Evolutionary conservation across 2,888 invertebrate species (phyloP), one percentile per base, ranked within the genome.

Genomic region (Ectemnius lituratus): DNA sequence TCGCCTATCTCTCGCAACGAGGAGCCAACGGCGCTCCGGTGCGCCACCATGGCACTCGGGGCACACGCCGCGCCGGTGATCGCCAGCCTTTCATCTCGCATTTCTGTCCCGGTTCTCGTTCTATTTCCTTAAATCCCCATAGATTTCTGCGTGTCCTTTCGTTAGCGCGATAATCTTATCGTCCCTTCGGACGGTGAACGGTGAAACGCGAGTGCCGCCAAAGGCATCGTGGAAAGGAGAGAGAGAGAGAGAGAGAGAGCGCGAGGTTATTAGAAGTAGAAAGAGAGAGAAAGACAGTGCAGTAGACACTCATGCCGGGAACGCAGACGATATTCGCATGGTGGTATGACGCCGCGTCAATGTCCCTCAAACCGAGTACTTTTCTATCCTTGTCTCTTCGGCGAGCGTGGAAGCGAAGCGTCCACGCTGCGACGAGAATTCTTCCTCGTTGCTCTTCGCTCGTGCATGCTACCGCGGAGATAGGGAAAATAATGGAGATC

Each of bases 21-120:
- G 60, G 71, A 63, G 47, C 64, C 49, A 60, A 52, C 52, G n/a
- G 52, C 16, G 52, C 63, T 65, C 70, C 62, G 73, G 80, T 80
- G 81, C 83, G 83, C 82, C 82, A 76, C 80, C 81, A 78, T 78
- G 78, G 72, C 76, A 71, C 52, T 37, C 37, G 37, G 37, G 11
- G 16, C 62, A 78, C 76, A 76, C 72, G 76, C 81, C 79, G 82
- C 80, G 75, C 70, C 78, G 80, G 73, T 61, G 79, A 70, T 69
- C 64, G 37, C 59, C 37, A 56, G 47, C 57, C 57, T 45, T 37
- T 60, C 20, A 52, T 60, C 28, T 27, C 64, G n/a, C 52, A 20
- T 60, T n/a, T 60, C 52, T 49, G 0, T 11, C 37, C 1, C 5
- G 8, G 1, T 37, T 6, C 37, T 37, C 8, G 1, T 8, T 11